Evolutionary conservation across 1,140 invertebrate genomes (phyloP).

Genomic region (Metopolophium dirhodum): DNA sequence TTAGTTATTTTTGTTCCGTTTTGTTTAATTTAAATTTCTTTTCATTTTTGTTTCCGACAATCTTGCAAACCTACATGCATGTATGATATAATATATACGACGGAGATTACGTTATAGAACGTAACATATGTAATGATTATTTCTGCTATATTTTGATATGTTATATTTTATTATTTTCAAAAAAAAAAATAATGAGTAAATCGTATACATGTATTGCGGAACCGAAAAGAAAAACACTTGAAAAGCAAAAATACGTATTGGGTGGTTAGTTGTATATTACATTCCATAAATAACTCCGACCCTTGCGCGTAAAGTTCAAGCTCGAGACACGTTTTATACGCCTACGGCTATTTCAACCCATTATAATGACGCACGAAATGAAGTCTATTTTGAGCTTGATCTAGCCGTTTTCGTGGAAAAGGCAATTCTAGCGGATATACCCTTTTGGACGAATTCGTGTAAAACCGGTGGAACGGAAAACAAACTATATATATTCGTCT

Average conservation of each 20-base stretch:
- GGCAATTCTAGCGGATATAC: not conserved
- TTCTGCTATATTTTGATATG: not conserved
- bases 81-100: not conserved
- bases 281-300: not conserved
- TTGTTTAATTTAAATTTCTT: not conserved
- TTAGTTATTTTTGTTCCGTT: not conserved
- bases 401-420: not conserved
- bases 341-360: not conserved
- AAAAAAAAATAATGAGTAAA: not conserved
- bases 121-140: not conserved
- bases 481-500: not conserved
- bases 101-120: not conserved
- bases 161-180: not conserved
- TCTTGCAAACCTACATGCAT: not conserved
- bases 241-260: not conserved
- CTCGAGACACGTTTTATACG: not conserved
- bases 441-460: not conserved
- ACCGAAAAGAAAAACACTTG: not conserved
- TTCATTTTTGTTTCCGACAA: not conserved
- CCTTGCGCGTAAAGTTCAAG: not conserved
- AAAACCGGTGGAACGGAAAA: conserved; percentile 24
- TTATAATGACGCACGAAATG: not conserved
- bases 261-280: not conserved
- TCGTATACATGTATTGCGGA: not conserved
- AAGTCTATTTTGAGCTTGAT: not conserved